A percentile compares a stretch with the other conserved stretches of the same genome.
Conservation (phyloP, 2,113 vertebrate species). For the Panthera leo region DNA sequence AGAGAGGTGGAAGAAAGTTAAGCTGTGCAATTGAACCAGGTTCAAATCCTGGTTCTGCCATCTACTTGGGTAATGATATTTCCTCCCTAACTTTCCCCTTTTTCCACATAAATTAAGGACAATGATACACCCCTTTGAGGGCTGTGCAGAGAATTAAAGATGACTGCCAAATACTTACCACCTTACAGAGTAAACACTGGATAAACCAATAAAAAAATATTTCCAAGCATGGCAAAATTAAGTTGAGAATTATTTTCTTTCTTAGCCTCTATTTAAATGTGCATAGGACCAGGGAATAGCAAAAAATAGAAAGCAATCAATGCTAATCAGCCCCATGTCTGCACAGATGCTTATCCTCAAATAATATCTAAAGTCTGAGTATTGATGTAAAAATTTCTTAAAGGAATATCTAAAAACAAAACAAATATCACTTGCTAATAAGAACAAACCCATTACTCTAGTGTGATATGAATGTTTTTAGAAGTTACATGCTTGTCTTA, state of each 20-base stretch:
- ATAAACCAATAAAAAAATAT: not conserved
- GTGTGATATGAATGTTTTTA: not conserved
- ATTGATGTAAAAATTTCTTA: not conserved
- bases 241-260: not conserved
- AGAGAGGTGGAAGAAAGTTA: not conserved
- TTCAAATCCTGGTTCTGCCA: not conserved
- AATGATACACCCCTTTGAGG: not conserved
- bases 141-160: not conserved
- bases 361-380: not conserved
- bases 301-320: not conserved
- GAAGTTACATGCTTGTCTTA: not conserved
- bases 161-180: not conserved
- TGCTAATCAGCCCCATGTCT: not conserved
- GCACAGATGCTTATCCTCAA: not conserved
- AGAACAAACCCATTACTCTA: not conserved
- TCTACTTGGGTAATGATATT: not conserved
- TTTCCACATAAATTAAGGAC: not conserved
- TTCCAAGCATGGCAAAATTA: conserved; percentile 26
- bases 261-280: not conserved
- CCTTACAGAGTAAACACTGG: not conserved
- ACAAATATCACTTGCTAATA: not conserved
- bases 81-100: not conserved
- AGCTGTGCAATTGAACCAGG: not conserved
- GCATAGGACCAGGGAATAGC: not conserved
- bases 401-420: conserved; percentile 30